Evolutionary conservation across 2,797 vertebrate genomes (phyloP).

Genomic region (Otolemur crassicaudatus): DNA sequence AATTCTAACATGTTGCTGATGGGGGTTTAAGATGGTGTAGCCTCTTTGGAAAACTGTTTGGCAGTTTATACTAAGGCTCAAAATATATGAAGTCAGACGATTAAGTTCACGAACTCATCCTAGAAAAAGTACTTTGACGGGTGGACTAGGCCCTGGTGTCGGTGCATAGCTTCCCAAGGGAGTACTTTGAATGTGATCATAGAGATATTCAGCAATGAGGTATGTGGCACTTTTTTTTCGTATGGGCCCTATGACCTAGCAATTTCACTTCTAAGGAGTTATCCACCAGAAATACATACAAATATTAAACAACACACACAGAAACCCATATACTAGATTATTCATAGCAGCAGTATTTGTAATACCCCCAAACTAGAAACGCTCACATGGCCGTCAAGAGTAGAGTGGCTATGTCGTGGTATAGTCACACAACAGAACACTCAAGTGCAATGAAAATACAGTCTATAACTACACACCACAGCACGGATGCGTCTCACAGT

Average conservation of each 20-base stretch:
- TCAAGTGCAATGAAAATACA: background rate
- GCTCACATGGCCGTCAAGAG: background rate
- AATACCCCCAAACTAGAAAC: background rate
- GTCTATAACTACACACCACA: background rate
- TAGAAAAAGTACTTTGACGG: too few relatives aligned
- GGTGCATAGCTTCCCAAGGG: too few relatives aligned
- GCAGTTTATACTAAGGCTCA: background rate
- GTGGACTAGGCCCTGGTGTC: too few relatives aligned
- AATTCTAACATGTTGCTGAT: background rate
- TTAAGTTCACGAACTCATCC: too few relatives aligned
- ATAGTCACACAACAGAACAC: background rate
- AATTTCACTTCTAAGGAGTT: background rate
- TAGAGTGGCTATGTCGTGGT: background rate
- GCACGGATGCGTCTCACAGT: background rate
- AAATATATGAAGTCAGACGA: background rate
- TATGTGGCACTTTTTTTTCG: too few relatives aligned
- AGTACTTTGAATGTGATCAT: too few relatives aligned
- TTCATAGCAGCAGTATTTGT: background rate
- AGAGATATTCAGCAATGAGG: too few relatives aligned
- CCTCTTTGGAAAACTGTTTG: background rate
- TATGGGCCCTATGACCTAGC: background rate
- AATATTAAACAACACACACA: background rate
- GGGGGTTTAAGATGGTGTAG: background rate
- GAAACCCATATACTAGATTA: background rate
- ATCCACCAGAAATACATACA: background rate